These are phyloP conservation scores for Drosophila sproati DNA, from an alignment of 1,140 invertebrate species.

Conservation along the genomic window DNA sequence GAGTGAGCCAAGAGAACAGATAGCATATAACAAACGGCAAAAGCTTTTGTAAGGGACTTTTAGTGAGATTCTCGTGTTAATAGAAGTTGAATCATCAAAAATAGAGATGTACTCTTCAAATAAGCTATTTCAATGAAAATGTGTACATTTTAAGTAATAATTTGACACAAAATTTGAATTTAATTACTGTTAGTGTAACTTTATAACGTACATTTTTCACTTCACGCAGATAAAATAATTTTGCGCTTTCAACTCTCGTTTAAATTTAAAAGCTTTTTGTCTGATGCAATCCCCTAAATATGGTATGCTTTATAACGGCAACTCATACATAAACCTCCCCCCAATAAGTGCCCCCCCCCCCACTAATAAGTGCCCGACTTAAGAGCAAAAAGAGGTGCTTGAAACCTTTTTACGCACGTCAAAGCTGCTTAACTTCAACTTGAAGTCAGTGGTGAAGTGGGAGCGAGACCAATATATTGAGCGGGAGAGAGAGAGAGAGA, in stretches of 20 bases:
- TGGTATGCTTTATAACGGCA: conserved; percentile 14
- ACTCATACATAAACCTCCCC: conserved; percentile 1
- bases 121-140: too few relatives aligned
- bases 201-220: too few relatives aligned
- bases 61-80: not conserved
- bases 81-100: not conserved
- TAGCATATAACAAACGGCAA: not conserved
- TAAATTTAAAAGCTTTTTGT: conserved; percentile 12
- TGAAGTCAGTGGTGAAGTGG: conserved; percentile 1
- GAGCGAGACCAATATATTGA: not conserved
- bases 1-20: not conserved
- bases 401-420: conserved; percentile 45
- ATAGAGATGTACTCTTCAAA: too few relatives aligned
- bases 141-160: too few relatives aligned
- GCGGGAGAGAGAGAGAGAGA: not conserved
- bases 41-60: not conserved
- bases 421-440: conserved; percentile 41
- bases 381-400: conserved; percentile 4
- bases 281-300: conserved; percentile 10
- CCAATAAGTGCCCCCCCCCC: not conserved
- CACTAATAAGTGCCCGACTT: not conserved
- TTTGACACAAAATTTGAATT: too few relatives aligned
- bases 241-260: conserved; percentile 1
- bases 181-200: too few relatives aligned
- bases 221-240: not conserved